Conservation (phyloP, 1,140 invertebrate genomes). For the Phocides pigmalion region DNA sequence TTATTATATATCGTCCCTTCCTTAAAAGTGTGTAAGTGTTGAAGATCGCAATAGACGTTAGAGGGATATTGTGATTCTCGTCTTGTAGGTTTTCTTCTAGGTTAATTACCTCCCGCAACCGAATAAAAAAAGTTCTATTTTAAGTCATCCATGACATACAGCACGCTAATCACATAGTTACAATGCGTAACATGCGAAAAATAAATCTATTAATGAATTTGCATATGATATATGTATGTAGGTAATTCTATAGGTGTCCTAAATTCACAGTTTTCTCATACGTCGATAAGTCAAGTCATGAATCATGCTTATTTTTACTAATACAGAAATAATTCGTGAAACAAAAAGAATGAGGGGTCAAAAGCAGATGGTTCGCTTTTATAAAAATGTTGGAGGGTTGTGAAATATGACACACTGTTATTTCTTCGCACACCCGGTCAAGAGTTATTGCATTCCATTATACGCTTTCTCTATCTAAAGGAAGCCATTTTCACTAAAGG, state of each 20-base stretch:
- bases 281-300: slow-evolving; percentile 25
- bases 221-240: too few species aligned
- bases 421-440: slow-evolving; percentile 83
- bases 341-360: slow-evolving; percentile 82
- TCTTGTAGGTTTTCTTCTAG: too few species aligned
- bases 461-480: slow-evolving; percentile 82
- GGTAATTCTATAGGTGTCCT: neutral
- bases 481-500: slow-evolving; percentile 81
- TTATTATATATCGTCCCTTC: too few species aligned
- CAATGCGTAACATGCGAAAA: too few species aligned
- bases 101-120: too few species aligned
- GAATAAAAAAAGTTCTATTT: too few species aligned
- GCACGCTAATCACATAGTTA: too few species aligned
- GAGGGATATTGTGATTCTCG: too few species aligned
- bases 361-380: slow-evolving; percentile 83
- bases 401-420: slow-evolving; percentile 84
- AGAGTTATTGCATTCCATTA: slow-evolving; percentile 84
- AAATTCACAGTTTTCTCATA: neutral
- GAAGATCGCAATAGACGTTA: too few species aligned
- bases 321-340: slow-evolving; percentile 80
- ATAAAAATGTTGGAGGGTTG: slow-evolving; percentile 83
- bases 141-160: too few species aligned
- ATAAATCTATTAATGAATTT: too few species aligned
- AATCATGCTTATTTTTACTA: slow-evolving; percentile 59
- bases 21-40: too few species aligned